These are phyloP conservation scores for Taenioides sp. DNA, from an alignment of 2,797 vertebrate genomes.

Conservation along the genomic window DNA sequence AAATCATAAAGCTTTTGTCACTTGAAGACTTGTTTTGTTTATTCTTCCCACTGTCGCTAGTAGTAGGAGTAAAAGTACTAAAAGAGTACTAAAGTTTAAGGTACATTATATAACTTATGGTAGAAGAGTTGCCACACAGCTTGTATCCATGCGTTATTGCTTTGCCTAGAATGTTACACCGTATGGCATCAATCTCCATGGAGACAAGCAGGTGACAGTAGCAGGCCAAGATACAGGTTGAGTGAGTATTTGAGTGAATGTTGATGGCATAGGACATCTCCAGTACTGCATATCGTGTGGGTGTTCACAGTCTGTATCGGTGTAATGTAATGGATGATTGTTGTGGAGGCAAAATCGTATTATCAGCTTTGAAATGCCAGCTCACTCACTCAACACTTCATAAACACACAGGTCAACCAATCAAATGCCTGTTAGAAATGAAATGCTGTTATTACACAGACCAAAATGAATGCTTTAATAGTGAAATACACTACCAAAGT, in stretches of 20 bases:
- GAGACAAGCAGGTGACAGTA: neutral
- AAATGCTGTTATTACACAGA: constrained; percentile 54
- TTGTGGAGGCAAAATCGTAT: constrained; percentile 26
- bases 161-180: neutral
- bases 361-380: constrained; percentile 43
- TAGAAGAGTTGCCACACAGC: too few species aligned
- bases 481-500: constrained; percentile 2
- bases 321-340: constrained; percentile 1
- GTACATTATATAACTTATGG: too few species aligned
- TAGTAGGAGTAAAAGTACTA: too few species aligned
- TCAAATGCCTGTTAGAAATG: constrained; percentile 42
- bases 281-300: neutral
- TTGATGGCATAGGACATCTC: neutral
- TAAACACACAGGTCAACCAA: constrained; percentile 36
- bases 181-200: neutral
- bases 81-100: too few species aligned
- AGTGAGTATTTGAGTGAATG: neutral
- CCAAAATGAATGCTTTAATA: constrained; percentile 7
- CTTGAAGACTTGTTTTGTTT: too few species aligned
- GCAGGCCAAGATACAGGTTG: neutral
- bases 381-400: constrained; percentile 9
- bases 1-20: too few species aligned
- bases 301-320: neutral
- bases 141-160: too few species aligned
- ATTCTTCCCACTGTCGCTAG: too few species aligned